A percentile compares a stretch with the other conserved stretches of the same genome.
Evolutionary conservation across 2,797 vertebrate species (phyloP).

Genomic region (Anniella stebbinsi): DNA sequence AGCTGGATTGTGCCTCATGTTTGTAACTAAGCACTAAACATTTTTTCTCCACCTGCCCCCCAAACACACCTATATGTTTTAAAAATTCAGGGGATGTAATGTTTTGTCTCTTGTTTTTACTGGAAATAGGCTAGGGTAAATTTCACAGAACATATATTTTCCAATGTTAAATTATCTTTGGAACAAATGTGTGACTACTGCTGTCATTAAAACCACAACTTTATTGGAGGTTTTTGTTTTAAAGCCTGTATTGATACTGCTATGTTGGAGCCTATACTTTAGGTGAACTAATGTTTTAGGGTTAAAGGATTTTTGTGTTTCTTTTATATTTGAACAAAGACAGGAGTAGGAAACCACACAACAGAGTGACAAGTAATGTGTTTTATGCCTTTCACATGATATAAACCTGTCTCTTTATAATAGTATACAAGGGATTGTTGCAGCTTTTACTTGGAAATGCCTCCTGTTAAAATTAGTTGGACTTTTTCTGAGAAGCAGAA

Average conservation of each 20-base stretch:
- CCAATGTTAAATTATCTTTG: conserved; percentile 53
- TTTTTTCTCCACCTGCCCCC: background rate
- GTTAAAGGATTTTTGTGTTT: background rate
- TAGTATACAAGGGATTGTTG: background rate
- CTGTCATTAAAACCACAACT: conserved; percentile 3
- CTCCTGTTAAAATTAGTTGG: too few relatives aligned
- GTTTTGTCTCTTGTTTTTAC: rapidly evolving
- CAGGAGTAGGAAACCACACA: background rate
- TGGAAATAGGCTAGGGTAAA: conserved; percentile 44
- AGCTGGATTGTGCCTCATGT: background rate
- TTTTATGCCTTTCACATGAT: background rate
- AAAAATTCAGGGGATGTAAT: background rate
- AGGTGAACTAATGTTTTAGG: background rate
- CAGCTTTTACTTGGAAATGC: background rate
- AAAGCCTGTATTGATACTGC: background rate
- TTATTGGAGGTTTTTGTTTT: background rate
- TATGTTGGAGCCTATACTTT: background rate
- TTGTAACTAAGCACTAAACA: background rate
- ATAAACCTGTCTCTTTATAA: background rate
- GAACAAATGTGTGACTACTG: conserved; percentile 29
- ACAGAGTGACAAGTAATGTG: background rate
- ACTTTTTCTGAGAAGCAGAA: too few relatives aligned
- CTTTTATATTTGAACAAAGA: background rate
- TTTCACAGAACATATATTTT: conserved; percentile 43
- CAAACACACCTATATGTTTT: too few relatives aligned